These are phyloP conservation scores for Bryconaethiops microstoma DNA, from an alignment of 2,797 vertebrate species.

Conservation along the genomic window DNA sequence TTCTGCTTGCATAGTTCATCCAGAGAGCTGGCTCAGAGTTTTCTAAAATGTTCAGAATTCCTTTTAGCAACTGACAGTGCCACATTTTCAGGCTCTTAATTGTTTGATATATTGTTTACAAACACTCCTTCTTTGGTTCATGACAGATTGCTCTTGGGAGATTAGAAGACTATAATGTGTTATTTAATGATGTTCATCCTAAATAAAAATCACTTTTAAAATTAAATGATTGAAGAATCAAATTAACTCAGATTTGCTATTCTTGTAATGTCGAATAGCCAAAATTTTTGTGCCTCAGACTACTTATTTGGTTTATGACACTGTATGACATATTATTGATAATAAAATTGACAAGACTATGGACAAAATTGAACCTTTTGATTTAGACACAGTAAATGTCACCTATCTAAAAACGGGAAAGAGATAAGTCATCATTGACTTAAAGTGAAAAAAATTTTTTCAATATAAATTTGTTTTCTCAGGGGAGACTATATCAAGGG, in stretches of 20 bases:
- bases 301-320: background rate
- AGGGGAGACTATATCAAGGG: too few species aligned
- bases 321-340: background rate
- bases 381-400: too few species aligned
- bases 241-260: background rate
- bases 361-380: too few species aligned
- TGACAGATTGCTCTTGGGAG: background rate
- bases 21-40: background rate
- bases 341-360: background rate
- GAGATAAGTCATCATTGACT: too few species aligned
- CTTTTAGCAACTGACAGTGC: background rate
- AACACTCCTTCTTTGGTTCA: constrained; percentile 25
- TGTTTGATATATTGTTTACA: constrained; percentile 26
- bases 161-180: background rate
- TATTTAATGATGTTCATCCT: background rate
- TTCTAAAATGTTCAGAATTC: constrained; percentile 8
- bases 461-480: too few species aligned
- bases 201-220: background rate
- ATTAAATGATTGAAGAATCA: background rate
- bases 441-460: too few species aligned
- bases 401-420: too few species aligned
- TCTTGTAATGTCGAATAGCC: background rate
- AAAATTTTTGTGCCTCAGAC: background rate
- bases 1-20: background rate
- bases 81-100: background rate